Evolutionary conservation across 1,140 invertebrate species (phyloP).

Genomic region (Hypsibius dujardini): DNA sequence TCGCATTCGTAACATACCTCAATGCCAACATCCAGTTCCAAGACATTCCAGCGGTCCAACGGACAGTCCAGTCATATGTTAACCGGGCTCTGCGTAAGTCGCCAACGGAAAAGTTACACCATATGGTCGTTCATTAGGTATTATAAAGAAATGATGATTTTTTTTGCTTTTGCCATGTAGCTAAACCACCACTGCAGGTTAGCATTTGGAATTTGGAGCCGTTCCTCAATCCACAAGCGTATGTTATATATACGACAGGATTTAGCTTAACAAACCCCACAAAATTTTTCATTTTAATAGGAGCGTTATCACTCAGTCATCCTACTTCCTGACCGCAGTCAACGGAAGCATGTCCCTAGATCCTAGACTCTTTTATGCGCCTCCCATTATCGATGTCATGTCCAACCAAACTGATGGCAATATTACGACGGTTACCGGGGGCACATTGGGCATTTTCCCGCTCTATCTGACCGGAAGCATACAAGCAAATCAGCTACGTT

Average conservation of each 20-base stretch:
- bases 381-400: neutral
- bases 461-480: neutral
- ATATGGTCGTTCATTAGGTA: neutral
- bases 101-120: neutral
- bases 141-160: neutral
- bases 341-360: neutral
- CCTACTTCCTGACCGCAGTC: neutral
- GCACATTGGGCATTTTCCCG: slow-evolving; percentile 8
- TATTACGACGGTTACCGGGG: neutral
- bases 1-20: slow-evolving; percentile 11
- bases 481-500: neutral
- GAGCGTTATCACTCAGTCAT: slow-evolving; percentile 9
- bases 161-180: neutral
- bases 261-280: neutral
- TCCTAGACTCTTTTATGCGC: slow-evolving; percentile 10
- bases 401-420: neutral
- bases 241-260: neutral
- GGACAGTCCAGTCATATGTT: neutral
- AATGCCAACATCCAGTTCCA: slow-evolving; percentile 12
- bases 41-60: slow-evolving; percentile 11
- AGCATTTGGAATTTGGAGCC: slow-evolving; percentile 12
- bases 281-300: neutral
- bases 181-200: neutral
- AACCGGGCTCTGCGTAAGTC: neutral
- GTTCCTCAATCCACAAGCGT: slow-evolving; percentile 3